Conservation (phyloP, 2,113 vertebrate genomes). For the Bambusicola thoracicus region DNA sequence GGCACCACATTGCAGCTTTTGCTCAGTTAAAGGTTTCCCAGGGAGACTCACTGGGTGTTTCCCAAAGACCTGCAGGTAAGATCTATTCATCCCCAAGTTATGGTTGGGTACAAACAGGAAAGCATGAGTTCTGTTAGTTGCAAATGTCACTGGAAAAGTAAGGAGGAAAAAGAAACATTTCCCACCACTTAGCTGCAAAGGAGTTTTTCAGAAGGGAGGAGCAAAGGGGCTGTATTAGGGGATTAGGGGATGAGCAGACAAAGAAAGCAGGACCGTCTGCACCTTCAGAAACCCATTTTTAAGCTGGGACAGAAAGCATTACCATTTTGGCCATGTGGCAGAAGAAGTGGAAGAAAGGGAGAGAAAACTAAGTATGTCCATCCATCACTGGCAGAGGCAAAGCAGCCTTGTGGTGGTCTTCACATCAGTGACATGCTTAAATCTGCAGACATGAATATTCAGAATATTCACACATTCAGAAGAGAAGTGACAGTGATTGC, state of each 20-base stretch:
- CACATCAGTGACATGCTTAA: not conserved
- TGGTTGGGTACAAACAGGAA: not conserved
- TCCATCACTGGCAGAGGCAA: not conserved
- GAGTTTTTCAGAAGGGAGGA: not conserved
- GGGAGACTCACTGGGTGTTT: not conserved
- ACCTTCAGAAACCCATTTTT: not conserved
- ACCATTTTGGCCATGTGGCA: not conserved
- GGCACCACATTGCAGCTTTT: not conserved
- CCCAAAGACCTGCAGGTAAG: not conserved
- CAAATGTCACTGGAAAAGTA: not conserved
- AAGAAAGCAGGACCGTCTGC: not conserved
- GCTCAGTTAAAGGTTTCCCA: not conserved
- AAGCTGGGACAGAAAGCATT: not conserved
- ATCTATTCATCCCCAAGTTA: not conserved
- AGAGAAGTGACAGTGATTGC: not conserved
- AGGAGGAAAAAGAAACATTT: accelerated
- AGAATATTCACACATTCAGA: not conserved
- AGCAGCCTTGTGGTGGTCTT: not conserved
- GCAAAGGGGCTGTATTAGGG: not conserved
- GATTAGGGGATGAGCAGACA: not conserved
- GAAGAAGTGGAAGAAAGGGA: not conserved
- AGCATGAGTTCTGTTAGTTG: not conserved
- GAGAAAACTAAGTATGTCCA: not conserved
- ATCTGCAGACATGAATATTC: not conserved
- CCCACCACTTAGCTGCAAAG: not conserved